phyloP scores from a whole-genome alignment of 2,797 vertebrate species.

The Chiloscyllium punctatum region DNA sequence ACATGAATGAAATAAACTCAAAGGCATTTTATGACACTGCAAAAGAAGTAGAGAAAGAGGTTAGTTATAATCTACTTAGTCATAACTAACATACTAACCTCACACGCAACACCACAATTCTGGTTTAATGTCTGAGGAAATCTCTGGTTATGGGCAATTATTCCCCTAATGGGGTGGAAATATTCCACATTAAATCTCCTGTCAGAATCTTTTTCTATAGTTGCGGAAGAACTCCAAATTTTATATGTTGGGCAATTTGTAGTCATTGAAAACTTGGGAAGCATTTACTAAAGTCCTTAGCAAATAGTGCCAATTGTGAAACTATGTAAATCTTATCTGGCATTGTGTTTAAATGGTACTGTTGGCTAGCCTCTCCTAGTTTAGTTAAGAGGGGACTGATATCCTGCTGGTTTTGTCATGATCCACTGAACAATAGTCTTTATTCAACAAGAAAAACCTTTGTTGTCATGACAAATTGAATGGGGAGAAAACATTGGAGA shows the following conservation, averaged over 20 bases:
- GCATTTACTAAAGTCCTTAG: neutral
- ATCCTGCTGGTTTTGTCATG: neutral
- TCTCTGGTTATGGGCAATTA: neutral
- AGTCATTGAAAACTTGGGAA: neutral
- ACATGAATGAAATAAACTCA: neutral
- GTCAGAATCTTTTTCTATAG: neutral
- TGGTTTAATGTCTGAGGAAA: neutral
- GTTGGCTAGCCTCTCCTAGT: too few species aligned
- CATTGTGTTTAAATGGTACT: neutral
- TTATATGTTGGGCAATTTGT: neutral
- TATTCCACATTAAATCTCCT: neutral
- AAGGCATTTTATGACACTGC: neutral
- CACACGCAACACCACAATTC: neutral
- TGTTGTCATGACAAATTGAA: neutral
- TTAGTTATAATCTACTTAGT: neutral
- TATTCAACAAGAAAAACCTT: neutral
- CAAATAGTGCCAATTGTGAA: neutral
- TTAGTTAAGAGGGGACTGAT: neutral
- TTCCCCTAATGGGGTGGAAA: neutral
- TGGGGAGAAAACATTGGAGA: neutral
- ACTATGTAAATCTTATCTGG: neutral
- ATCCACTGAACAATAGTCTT: neutral
- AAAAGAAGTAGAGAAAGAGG: neutral
- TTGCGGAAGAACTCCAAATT: neutral
- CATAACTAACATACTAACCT: neutral